Evolutionary conservation across 2,888 invertebrate genomes (phyloP), one percentile per base, ranked within the genome.

Genomic region (Lasioglossum lativentre): DNA sequence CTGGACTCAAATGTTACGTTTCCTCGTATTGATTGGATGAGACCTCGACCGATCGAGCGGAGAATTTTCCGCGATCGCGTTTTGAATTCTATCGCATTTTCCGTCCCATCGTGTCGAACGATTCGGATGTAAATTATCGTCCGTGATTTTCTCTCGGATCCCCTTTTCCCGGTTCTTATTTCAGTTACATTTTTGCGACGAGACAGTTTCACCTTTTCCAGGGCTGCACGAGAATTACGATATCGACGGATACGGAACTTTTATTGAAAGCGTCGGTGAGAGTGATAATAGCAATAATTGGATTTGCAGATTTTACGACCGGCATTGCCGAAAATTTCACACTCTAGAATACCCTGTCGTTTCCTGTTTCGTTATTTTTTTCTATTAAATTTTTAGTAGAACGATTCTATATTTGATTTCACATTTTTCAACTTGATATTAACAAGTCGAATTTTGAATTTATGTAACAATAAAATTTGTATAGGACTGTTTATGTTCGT

Each of bases 11-110:
- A 66, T 38, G 66, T 59, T 40, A 85, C 75, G 30, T 27, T 59
- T 59, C 34, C 52, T 14, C 10, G 5, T 66, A 63, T 56, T 78
- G 82, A 86, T 86, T 79, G 79, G 79, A 80, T 78, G 68, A 77
- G 70, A 75, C 75, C 66, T 19, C 66, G 34, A 12, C 72, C 71
- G 79, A 70, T 72, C 71, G 77, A 30, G 45, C 82, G 71, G 38
- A 27, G 82, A 78, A 86, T 87, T 82, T 73, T 71, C 86, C n/a
- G 66, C 63, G 76, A 85, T 85, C 78, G 80, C 76, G 52, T 84
- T 85, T 85, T 74, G 73, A 70, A 79, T 84, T 84, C 59, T 76
- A 76, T 76, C 85, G 68, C 27, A 40, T 85, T 83, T 84, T 71
- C 86, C 80, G 66, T 84, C 19, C 86, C 63, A 66, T 78, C 77